A percentile compares a stretch with the other conserved stretches of the same genome.
Evolutionary conservation across 2,888 invertebrate species (phyloP).

Genomic region (Ectemnius lituratus): DNA sequence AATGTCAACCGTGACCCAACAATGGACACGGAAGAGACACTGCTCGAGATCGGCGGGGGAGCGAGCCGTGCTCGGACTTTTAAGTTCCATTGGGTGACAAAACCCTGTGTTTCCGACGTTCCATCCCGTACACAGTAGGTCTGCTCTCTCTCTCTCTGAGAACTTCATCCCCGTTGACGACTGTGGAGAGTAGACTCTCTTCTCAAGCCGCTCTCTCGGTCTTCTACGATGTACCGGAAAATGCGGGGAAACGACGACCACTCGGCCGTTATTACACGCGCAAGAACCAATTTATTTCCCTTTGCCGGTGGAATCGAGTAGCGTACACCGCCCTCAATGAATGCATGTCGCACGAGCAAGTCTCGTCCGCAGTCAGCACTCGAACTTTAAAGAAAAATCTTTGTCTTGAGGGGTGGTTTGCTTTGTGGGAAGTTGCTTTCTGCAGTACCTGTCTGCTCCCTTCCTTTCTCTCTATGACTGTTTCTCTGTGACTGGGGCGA

Average conservation of each 20-base stretch:
- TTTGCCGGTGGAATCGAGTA: neutral
- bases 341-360: neutral
- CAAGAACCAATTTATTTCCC: neutral
- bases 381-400: slow-evolving; percentile 5
- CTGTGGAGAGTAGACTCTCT: neutral
- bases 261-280: too few relatives aligned
- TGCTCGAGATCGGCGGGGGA: slow-evolving; percentile 42
- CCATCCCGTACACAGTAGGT: slow-evolving; percentile 11
- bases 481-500: neutral
- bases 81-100: slow-evolving; percentile 40
- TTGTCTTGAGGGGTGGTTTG: slow-evolving; percentile 2
- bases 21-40: slow-evolving; percentile 51
- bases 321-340: neutral
- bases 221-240: slow-evolving; percentile 23
- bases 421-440: slow-evolving; percentile 4
- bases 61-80: slow-evolving; percentile 28
- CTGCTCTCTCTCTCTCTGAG: slow-evolving; percentile 12
- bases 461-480: too few relatives aligned
- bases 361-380: slow-evolving; percentile 1
- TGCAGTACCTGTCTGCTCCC: neutral
- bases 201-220: slow-evolving; percentile 10
- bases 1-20: slow-evolving; percentile 69
- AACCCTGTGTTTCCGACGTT: slow-evolving; percentile 49
- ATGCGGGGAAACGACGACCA: slow-evolving; percentile 3
- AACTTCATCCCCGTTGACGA: slow-evolving; percentile 27